phyloP scores from a whole-genome alignment of 2,888 invertebrate genomes.

The Sialis fuliginosa region DNA sequence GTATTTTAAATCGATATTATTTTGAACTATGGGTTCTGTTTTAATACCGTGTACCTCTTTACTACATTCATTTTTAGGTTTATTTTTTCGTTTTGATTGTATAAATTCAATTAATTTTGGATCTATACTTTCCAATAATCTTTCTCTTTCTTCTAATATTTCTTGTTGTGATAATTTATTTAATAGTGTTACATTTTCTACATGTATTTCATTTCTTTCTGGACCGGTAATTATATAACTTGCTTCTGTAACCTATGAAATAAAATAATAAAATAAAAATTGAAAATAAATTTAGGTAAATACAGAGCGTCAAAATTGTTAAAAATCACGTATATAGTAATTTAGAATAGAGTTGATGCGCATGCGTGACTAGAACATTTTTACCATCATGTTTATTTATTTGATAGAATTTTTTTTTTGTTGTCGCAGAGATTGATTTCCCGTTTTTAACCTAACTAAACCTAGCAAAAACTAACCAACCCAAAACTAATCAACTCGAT shows the following conservation, averaged over 20 bases:
- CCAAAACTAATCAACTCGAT: too few species aligned
- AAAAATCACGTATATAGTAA: too few species aligned
- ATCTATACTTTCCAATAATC: conserved; percentile 43
- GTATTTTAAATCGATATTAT: conserved; percentile 20
- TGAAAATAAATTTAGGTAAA: background rate
- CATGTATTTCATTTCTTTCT: conserved; percentile 41
- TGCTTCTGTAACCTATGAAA: conserved; percentile 12
- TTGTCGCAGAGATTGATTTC: too few species aligned
- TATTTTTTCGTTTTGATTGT: conserved; percentile 26
- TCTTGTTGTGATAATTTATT: conserved; percentile 52
- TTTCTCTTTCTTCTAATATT: conserved; percentile 53
- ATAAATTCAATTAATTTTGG: conserved; percentile 51
- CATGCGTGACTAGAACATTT: too few species aligned
- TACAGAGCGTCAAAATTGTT: too few species aligned
- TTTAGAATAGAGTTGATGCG: too few species aligned
- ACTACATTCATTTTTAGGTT: conserved; percentile 14
- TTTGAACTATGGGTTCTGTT: background rate
- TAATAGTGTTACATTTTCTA: conserved; percentile 50
- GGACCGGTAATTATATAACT: conserved; percentile 30
- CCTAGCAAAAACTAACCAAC: too few species aligned
- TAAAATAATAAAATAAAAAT: background rate
- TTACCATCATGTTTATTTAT: too few species aligned
- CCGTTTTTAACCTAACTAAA: too few species aligned
- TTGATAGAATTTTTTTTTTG: too few species aligned
- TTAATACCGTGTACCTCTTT: conserved; percentile 5